phyloP scores from a whole-genome alignment of 2,888 invertebrate genomes.

The Rhodophaea formosa region DNA sequence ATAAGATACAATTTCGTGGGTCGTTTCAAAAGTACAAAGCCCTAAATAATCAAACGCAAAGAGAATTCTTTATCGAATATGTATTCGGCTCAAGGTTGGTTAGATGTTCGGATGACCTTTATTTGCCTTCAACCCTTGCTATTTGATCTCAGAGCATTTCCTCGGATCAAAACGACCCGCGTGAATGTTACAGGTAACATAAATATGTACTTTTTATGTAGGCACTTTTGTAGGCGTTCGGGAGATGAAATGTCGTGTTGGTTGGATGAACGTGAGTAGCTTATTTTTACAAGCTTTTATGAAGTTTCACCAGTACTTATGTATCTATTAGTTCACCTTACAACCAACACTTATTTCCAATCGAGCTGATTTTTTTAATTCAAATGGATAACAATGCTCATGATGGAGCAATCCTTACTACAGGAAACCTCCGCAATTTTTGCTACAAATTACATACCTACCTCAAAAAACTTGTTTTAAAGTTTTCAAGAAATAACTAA shows the following conservation, averaged over 20 bases:
- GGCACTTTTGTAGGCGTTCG: neutral
- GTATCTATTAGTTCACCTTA: too few relatives aligned
- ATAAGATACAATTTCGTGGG: too few relatives aligned
- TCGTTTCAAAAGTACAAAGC: neutral
- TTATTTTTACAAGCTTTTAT: too few relatives aligned
- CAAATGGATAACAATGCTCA: too few relatives aligned
- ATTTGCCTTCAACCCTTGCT: slow-evolving; percentile 6
- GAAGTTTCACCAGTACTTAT: too few relatives aligned
- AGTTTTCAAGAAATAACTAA: too few relatives aligned
- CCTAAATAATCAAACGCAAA: neutral
- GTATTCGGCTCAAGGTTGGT: neutral
- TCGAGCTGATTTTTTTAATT: too few relatives aligned
- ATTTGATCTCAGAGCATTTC: slow-evolving; percentile 5
- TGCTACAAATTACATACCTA: too few relatives aligned
- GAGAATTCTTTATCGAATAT: neutral
- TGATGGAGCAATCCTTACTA: too few relatives aligned
- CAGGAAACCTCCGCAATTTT: too few relatives aligned
- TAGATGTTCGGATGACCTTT: slow-evolving; percentile 5
- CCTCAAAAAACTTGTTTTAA: too few relatives aligned
- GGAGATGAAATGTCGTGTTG: neutral
- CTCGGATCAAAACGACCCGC: slow-evolving; percentile 2
- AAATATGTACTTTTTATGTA: neutral
- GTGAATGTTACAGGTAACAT: neutral
- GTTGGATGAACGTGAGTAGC: neutral
- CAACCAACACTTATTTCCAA: too few relatives aligned